These are phyloP conservation scores for Halocaridina rubra DNA, from an alignment of 2,888 invertebrate genomes.

Conservation along the genomic window DNA sequence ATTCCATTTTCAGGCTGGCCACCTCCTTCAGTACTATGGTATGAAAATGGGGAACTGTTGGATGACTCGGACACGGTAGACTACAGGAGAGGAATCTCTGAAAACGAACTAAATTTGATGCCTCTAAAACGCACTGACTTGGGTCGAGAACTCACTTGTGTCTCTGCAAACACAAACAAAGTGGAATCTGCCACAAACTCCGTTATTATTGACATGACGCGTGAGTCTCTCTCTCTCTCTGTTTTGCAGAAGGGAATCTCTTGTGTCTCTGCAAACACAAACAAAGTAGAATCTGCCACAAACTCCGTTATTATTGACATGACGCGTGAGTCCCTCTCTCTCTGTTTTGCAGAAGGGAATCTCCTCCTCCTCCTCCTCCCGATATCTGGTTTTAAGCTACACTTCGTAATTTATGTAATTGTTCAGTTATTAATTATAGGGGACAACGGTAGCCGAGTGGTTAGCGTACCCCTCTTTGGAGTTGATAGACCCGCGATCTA, in stretches of 20 bases:
- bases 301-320: constrained; percentile 19
- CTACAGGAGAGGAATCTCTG: not conserved
- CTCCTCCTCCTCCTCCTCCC: constrained; percentile 27
- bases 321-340: constrained; percentile 30
- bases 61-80: constrained; percentile 25
- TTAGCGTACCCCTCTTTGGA: no score
- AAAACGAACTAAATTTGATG: not conserved
- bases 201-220: constrained; percentile 16
- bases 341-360: constrained; percentile 9
- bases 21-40: not conserved
- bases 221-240: constrained; percentile 20
- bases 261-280: constrained; percentile 32
- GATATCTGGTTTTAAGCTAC: no score
- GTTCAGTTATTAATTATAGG: no score
- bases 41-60: constrained; percentile 19
- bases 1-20: not conserved
- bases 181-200: constrained; percentile 30
- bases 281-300: constrained; percentile 26
- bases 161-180: constrained; percentile 31
- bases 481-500: no score
- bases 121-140: constrained; percentile 26
- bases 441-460: no score
- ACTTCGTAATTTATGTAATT: no score
- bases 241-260: constrained; percentile 19
- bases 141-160: constrained; percentile 26